These are phyloP conservation scores for Nymphicus hollandicus DNA, from an alignment of 2,113 vertebrate species.

Conservation along the genomic window DNA sequence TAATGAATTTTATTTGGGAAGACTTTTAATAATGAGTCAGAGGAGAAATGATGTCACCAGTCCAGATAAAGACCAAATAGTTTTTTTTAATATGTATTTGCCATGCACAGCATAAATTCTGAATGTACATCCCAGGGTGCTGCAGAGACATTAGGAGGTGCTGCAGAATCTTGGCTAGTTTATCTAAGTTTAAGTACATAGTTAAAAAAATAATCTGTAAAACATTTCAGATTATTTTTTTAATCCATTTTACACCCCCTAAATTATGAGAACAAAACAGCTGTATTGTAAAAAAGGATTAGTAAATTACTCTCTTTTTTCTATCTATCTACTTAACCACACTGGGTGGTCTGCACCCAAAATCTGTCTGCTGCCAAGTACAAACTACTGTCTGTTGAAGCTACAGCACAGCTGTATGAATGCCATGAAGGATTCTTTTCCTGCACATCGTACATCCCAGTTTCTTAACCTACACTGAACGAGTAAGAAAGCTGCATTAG, in stretches of 20 bases:
- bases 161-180: background rate
- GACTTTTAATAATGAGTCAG: background rate
- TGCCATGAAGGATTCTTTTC: slow-evolving; percentile 15
- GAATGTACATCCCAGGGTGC: background rate
- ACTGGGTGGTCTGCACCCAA: slow-evolving; percentile 19
- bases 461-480: background rate
- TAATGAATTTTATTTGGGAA: background rate
- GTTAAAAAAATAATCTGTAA: background rate
- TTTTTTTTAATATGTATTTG: background rate
- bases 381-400: background rate
- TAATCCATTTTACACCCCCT: background rate
- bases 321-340: background rate
- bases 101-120: background rate
- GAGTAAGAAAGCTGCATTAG: background rate
- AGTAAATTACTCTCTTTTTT: slow-evolving; percentile 2
- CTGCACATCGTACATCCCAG: background rate
- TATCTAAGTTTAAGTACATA: background rate
- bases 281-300: background rate
- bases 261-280: background rate
- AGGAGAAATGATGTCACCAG: background rate
- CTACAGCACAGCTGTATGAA: background rate
- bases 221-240: background rate
- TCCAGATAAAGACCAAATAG: background rate
- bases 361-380: slow-evolving; percentile 13
- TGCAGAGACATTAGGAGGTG: background rate